Evolutionary conservation across 2,888 invertebrate species (phyloP), one percentile per base, ranked within the genome.

Genomic region (Cotesia congregata): DNA sequence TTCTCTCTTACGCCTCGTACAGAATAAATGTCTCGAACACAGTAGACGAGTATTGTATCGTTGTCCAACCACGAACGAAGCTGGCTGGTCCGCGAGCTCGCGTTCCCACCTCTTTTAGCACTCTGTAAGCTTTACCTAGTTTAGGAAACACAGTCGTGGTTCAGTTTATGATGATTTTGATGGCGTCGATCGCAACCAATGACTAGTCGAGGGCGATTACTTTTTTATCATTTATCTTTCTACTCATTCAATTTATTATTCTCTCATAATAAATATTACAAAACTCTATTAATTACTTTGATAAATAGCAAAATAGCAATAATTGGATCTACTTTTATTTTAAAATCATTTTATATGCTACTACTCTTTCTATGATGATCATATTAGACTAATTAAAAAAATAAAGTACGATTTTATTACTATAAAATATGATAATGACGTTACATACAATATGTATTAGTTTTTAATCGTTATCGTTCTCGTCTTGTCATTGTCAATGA

Each of bases 91-190:
- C 67, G 74, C 74, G 68, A 67, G 50, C 74, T 70, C 70, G 71
- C 74, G 65, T 74, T 17, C 72, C 74, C 76, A 74, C 59, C 77
- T 64, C 76, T 81, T 78, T 82, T 85, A 83, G 83, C 83, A 85
- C 85, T 87, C 85, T 87, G 87, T 86, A 86, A 85, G 83, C 87
- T 86, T 88, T 89, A 89, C 89, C 89, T 89, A 89, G 89, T 89
- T 89, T 89, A 87, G 83, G 88, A 89, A 89, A 89, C 88, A 89
- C 88, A 89, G 89, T 89, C 87, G 86, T 89, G 87, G 88, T 88
- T 89, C 86, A 88, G 87, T 88, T 80, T 81, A 76, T 82, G 81
- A 80, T 75, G 83, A 83, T 83, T 82, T 76, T 78, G 83, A 84
- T 84, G 83, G 81, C 83, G 82, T 82, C 74, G 82, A 81, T 82